These are phyloP conservation scores for Helogale parvula DNA, from an alignment of 2,113 vertebrate genomes.

Conservation along the genomic window DNA sequence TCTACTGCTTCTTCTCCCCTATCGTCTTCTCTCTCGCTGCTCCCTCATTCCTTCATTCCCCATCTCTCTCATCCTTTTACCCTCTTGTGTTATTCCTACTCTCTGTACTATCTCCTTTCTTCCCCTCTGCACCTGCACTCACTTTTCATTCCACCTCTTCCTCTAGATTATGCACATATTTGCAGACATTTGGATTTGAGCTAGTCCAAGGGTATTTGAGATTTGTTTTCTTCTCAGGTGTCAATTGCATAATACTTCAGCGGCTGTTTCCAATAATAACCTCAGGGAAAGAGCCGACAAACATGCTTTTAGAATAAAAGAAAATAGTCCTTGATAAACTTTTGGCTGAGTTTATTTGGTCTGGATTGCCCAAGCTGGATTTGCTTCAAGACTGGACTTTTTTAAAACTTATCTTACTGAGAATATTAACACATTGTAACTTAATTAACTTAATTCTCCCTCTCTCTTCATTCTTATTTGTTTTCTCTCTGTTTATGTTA, in stretches of 20 bases:
- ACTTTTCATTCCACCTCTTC: not conserved
- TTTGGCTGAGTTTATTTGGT: constrained; percentile 45
- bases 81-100: not conserved
- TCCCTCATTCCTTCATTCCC: not conserved
- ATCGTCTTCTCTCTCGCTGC: fast-evolving
- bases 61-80: not conserved
- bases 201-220: not conserved
- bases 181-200: constrained; percentile 62
- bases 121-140: not conserved
- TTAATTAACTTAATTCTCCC: not conserved
- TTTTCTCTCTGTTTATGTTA: constrained; percentile 24
- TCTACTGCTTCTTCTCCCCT: not conserved
- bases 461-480: not conserved
- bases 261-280: constrained; percentile 58
- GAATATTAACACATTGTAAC: not conserved
- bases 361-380: not conserved
- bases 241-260: constrained; percentile 67
- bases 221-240: constrained; percentile 72
- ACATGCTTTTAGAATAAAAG: constrained; percentile 60
- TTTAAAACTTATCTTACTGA: not conserved
- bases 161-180: constrained; percentile 56
- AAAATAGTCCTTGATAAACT: constrained; percentile 64
- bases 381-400: constrained; percentile 15
- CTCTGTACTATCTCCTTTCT: not conserved
- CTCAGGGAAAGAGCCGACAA: constrained; percentile 30